Base-by-base conservation (phyloP, 2,113 vertebrate species). In the Falco punctatus region DNA sequence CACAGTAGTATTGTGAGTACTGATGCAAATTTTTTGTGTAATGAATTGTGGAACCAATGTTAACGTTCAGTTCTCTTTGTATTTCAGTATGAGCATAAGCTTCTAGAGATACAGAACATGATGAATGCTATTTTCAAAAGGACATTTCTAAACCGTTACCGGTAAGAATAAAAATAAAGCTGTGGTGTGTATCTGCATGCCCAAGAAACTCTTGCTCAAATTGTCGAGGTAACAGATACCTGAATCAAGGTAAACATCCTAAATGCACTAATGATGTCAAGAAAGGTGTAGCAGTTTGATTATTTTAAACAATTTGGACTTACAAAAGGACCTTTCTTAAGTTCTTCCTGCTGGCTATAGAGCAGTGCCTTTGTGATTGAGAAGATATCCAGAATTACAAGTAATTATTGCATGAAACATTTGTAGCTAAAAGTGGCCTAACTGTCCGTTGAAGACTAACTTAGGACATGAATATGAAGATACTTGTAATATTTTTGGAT, bases 111-210 rank as follows among this genome's bases (percentile, higher is more conserved):
- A 48, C 98, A 99, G 92, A 98, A 98, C 95, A 98, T 99, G 98
- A 99, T 99, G 98, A 98, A 98, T 88, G 96, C 98, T 51, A 97
- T 99, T 97, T 99, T 99, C 96, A 99, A 99, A 97, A 99, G 98
- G 61, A 98, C 98, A 1, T 99, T 99, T 91, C 97, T 99, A 42
- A 99, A 98, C 78, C 98, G 99, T 96, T 99, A 99, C 93, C 97
- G 99, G 99, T 99, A 97, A 97, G 97, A 91, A 57, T 62, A 0
- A 70, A 82, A 95, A 67, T 30, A 48, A 80, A 85, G 32, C n/a
- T 73, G 38, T 66, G 62, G 49, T 0, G 13, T 54, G 15, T 66
- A 14, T 62, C 46, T 82, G 42, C 51, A 10, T 80, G 80, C 62
- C 42, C 70, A 78, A 91, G 61, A 61, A 94, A 55, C 28, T 62